These are phyloP conservation scores for Thereva unica DNA, from an alignment of 2,888 invertebrate genomes.

Conservation along the genomic window DNA sequence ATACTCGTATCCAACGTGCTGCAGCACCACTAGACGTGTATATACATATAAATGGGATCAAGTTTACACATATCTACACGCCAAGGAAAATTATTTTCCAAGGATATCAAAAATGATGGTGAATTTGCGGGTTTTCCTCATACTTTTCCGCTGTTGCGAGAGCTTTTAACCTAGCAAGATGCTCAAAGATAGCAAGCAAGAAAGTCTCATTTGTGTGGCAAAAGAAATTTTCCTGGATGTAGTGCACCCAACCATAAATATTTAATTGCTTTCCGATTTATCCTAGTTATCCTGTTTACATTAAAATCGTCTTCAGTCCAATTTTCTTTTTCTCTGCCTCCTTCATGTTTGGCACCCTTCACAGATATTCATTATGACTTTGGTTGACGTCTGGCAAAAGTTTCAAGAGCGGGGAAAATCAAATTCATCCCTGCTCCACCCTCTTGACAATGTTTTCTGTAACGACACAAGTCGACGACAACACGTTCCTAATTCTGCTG, in stretches of 20 bases:
- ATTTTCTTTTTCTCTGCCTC: background rate
- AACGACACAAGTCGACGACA: slow-evolving; percentile 9
- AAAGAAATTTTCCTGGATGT: background rate
- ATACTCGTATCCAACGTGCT: too few relatives aligned
- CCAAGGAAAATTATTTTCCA: slow-evolving; percentile 13
- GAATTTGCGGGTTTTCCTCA: background rate
- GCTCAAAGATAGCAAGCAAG: background rate
- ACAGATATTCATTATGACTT: background rate
- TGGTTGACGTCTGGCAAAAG: background rate
- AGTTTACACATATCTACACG: too few relatives aligned
- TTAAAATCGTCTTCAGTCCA: background rate
- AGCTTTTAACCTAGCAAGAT: background rate
- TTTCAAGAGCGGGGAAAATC: background rate
- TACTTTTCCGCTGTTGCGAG: background rate
- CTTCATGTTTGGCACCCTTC: background rate
- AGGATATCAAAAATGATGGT: slow-evolving; percentile 17
- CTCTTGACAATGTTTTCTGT: slow-evolving; percentile 1
- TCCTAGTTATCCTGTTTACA: slow-evolving; percentile 16
- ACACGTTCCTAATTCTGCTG: slow-evolving; percentile 12
- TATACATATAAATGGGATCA: too few relatives aligned
- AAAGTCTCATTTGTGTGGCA: background rate
- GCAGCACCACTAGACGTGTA: too few relatives aligned
- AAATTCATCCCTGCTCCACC: background rate
- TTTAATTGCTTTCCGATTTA: slow-evolving; percentile 31
- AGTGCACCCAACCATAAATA: slow-evolving; percentile 19